Percentiles rank a stretch among this genome's conserved stretches.
Evolutionary conservation across 1,140 invertebrate species (phyloP).

Genomic region (Drosophila micromelanica): DNA sequence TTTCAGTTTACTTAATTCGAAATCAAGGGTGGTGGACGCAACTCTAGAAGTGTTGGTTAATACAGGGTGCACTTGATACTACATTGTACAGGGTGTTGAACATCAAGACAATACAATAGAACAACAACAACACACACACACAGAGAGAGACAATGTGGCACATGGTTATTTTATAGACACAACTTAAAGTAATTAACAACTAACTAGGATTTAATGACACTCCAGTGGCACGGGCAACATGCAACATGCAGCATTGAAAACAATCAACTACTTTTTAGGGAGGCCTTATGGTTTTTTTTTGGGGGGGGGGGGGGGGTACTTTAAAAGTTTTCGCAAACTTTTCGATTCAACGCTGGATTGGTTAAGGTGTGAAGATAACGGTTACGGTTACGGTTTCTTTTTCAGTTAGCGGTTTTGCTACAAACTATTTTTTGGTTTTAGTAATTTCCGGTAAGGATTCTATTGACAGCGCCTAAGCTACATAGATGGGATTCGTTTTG

Average conservation of each 20-base stretch:
- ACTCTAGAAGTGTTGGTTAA: conserved; percentile 47
- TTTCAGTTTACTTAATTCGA: conserved; percentile 54
- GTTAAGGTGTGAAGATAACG: conserved; percentile 40
- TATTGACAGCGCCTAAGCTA: conserved; percentile 41
- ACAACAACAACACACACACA: conserved; percentile 2
- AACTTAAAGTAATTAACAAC: conserved; percentile 41
- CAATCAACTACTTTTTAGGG: conserved; percentile 28
- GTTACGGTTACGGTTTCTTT: neutral
- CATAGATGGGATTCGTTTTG: conserved; percentile 26
- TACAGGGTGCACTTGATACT: conserved; percentile 71
- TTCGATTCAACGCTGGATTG: conserved; percentile 50
- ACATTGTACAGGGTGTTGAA: conserved; percentile 36
- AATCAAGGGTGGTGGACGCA: conserved; percentile 54
- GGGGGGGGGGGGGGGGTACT: conserved; percentile 5
- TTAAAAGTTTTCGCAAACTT: conserved; percentile 34
- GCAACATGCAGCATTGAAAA: conserved; percentile 52
- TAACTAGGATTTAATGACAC: conserved; percentile 29
- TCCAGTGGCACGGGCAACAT: conserved; percentile 33
- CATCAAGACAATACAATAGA: conserved; percentile 1
- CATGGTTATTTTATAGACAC: conserved; percentile 15
- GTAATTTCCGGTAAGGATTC: conserved; percentile 40
- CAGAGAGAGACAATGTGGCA: neutral
- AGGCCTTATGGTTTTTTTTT: conserved; percentile 23
- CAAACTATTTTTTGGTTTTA: conserved; percentile 52
- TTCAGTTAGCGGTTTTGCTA: conserved; percentile 44